Conservation (phyloP, 1,140 invertebrate species). For the Halyomorpha halys region DNA sequence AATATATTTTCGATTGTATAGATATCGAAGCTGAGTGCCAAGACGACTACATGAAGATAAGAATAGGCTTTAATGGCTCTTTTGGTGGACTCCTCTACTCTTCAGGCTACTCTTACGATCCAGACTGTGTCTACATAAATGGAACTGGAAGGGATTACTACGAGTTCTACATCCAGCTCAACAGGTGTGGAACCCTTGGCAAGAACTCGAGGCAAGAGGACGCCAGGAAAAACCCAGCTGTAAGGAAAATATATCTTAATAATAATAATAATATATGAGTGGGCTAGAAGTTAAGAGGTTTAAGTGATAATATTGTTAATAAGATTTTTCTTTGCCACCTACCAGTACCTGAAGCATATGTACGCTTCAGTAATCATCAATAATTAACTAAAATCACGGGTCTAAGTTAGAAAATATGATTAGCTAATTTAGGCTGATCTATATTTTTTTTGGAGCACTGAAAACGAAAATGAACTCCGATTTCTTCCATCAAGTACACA, state of each 20-base stretch:
- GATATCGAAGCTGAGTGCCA: slow-evolving; percentile 92
- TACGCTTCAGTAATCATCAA: too few relatives aligned
- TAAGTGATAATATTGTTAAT: too few relatives aligned
- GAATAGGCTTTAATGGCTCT: slow-evolving; percentile 82
- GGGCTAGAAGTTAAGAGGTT: too few relatives aligned
- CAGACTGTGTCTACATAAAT: slow-evolving; percentile 90
- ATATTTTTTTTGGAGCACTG: too few relatives aligned
- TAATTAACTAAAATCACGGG: too few relatives aligned
- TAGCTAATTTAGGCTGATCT: too few relatives aligned
- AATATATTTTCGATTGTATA: slow-evolving; percentile 39
- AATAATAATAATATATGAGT: background rate
- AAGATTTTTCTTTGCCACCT: too few relatives aligned
- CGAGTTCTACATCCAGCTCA: slow-evolving; percentile 85
- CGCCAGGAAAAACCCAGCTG: slow-evolving; percentile 71
- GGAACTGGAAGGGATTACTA: slow-evolving; percentile 82
- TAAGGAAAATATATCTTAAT: slow-evolving; percentile 38
- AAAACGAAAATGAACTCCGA: too few relatives aligned
- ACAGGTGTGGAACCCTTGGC: slow-evolving; percentile 81
- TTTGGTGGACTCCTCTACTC: slow-evolving; percentile 82
- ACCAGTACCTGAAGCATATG: too few relatives aligned
- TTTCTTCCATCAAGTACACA: too few relatives aligned
- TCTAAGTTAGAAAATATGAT: too few relatives aligned
- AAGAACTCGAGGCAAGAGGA: slow-evolving; percentile 78
- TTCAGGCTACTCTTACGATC: slow-evolving; percentile 85
- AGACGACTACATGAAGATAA: slow-evolving; percentile 90